Evolutionary conservation across 2,797 vertebrate genomes (phyloP).

Genomic region (Cossypha dichroa): DNA sequence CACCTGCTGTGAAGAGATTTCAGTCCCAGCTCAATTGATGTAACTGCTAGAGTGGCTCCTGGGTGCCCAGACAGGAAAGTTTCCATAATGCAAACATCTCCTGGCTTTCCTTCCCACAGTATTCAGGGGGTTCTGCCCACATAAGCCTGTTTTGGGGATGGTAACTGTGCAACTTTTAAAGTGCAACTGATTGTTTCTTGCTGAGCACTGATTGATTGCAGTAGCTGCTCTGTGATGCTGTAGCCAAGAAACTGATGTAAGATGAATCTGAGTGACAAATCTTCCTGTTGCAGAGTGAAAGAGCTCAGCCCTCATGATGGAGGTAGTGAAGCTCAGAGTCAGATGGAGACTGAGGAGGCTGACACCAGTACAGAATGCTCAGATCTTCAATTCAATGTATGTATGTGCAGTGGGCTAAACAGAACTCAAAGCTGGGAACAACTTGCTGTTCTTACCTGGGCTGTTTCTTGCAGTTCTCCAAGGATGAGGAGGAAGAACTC

Average conservation of each 20-base stretch:
- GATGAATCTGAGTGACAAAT: neutral
- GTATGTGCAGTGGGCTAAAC: neutral
- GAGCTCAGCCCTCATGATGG: slow-evolving; percentile 83
- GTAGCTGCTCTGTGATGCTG: neutral
- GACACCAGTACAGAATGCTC: slow-evolving; percentile 29
- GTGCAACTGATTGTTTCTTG: neutral
- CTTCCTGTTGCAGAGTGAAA: slow-evolving; percentile 85
- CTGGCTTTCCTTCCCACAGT: neutral
- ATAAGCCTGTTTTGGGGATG: neutral
- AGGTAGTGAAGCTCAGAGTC: slow-evolving; percentile 59
- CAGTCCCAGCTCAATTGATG: neutral
- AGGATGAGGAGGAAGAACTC: slow-evolving; percentile 73
- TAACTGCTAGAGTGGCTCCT: neutral
- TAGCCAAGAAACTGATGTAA: neutral
- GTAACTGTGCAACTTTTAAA: neutral
- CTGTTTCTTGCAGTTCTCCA: slow-evolving; percentile 61
- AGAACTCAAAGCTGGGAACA: neutral
- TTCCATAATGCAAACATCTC: neutral
- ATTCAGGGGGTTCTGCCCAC: neutral
- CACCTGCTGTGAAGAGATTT: neutral
- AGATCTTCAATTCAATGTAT: slow-evolving; percentile 43
- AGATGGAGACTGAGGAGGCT: slow-evolving; percentile 73
- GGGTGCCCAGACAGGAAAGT: neutral
- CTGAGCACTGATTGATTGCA: neutral
- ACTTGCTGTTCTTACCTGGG: neutral